Evolutionary conservation across 2,113 vertebrate genomes (phyloP).

Genomic region (Triplophysa rosa): DNA sequence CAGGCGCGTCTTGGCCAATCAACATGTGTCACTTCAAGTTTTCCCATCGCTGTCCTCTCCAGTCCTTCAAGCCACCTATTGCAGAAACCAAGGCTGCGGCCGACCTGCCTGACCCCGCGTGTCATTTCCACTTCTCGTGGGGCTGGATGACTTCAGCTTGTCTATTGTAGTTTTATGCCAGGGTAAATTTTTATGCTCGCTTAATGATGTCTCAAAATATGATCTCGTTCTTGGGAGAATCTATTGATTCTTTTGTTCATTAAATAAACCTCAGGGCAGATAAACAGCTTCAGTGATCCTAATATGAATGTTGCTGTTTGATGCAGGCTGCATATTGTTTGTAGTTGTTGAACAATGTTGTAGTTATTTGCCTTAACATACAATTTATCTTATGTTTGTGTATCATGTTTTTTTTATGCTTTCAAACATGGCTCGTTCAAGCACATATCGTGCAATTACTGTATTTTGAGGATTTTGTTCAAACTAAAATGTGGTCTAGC

Average conservation of each 20-base stretch:
- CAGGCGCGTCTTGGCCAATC: conserved; percentile 38
- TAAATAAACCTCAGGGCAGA: background rate
- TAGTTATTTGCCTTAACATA: too few relatives aligned
- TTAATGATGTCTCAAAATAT: conserved; percentile 22
- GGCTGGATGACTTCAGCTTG: conserved; percentile 20
- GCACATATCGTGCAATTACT: too few relatives aligned
- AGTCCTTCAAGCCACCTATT: conserved; percentile 47
- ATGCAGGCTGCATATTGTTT: too few relatives aligned
- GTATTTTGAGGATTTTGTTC: too few relatives aligned
- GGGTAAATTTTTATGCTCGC: background rate
- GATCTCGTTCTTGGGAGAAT: background rate
- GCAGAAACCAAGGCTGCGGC: conserved; percentile 34
- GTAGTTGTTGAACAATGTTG: too few relatives aligned
- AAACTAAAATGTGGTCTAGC: too few relatives aligned
- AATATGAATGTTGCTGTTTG: too few relatives aligned
- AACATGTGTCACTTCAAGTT: conserved; percentile 55
- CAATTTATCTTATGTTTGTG: too few relatives aligned
- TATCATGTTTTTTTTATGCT: too few relatives aligned
- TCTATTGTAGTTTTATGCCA: conserved; percentile 9
- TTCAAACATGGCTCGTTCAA: too few relatives aligned
- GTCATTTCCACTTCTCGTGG: conserved; percentile 46
- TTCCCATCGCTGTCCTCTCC: conserved; percentile 30
- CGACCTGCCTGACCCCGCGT: conserved; percentile 57
- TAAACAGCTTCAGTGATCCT: too few relatives aligned
- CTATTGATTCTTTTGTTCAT: conserved; percentile 14